Evolutionary conservation across 2,797 vertebrate species (phyloP).

Genomic region (Lagocephalus sceleratus): DNA sequence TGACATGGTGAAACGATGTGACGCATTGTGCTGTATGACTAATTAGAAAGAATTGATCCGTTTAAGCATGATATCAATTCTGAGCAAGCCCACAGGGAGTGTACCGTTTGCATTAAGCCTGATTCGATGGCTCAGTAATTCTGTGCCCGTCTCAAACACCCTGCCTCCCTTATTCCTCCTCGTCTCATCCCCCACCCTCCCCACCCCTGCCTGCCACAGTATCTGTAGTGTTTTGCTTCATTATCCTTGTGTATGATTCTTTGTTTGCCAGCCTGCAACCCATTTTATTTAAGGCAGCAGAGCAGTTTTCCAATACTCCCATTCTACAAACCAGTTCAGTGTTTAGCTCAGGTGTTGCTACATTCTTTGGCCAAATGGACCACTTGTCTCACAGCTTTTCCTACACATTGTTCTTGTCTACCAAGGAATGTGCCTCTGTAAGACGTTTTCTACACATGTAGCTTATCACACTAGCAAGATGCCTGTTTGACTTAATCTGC

Average conservation of each 20-base stretch:
- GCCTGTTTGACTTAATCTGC: slow-evolving; percentile 53
- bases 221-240: slow-evolving; percentile 34
- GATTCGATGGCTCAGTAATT: slow-evolving; percentile 64
- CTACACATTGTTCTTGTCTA: neutral
- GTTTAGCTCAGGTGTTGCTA: slow-evolving; percentile 49
- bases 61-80: slow-evolving; percentile 73
- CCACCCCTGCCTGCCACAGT: slow-evolving; percentile 19
- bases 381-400: slow-evolving; percentile 36
- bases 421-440: neutral
- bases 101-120: slow-evolving; percentile 55
- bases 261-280: slow-evolving; percentile 21
- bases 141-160: slow-evolving; percentile 35
- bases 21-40: slow-evolving; percentile 71
- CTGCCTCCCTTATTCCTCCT: slow-evolving; percentile 18
- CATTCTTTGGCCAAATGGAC: slow-evolving; percentile 40
- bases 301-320: slow-evolving; percentile 17
- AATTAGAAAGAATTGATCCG: slow-evolving; percentile 77
- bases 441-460: neutral
- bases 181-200: slow-evolving; percentile 13
- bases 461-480: slow-evolving; percentile 8
- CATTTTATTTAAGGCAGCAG: slow-evolving; percentile 28
- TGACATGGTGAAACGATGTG: slow-evolving; percentile 63
- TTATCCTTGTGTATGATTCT: slow-evolving; percentile 30
- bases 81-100: slow-evolving; percentile 71
- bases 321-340: slow-evolving; percentile 30